Percentiles rank a stretch among this genome's conserved stretches.
phyloP scores from a whole-genome alignment of 2,797 vertebrate genomes.

The Acipenser oxyrinchus region DNA sequence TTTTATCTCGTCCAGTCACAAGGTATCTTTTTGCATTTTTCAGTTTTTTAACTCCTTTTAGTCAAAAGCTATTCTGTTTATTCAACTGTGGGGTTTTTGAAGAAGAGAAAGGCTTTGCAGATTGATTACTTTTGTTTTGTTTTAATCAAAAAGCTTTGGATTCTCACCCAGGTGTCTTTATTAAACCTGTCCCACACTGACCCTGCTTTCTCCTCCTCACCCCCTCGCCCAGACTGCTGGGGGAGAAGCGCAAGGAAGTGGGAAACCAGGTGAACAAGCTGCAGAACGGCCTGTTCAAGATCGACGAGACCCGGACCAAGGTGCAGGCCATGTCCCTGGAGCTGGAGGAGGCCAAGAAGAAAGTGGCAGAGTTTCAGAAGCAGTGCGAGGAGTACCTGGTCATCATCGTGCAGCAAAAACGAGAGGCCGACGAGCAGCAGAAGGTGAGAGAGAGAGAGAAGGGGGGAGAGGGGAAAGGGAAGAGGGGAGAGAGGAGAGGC shows the following conservation, averaged over 20 bases:
- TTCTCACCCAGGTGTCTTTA: too few species aligned
- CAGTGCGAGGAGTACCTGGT: slow-evolving; percentile 78
- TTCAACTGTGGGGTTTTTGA: too few species aligned
- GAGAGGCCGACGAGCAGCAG: slow-evolving; percentile 76
- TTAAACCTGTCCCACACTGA: too few species aligned
- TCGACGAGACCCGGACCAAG: slow-evolving; percentile 73
- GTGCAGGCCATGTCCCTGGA: slow-evolving; percentile 80
- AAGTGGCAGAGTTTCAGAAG: slow-evolving; percentile 74
- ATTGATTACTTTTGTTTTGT: too few species aligned
- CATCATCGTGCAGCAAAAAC: slow-evolving; percentile 72
- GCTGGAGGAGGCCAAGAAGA: slow-evolving; percentile 71
- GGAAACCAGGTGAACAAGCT: slow-evolving; percentile 74
- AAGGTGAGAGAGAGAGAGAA: slow-evolving; percentile 44
- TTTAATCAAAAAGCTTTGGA: too few species aligned
- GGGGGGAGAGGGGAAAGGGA: too few species aligned
- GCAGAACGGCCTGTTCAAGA: slow-evolving; percentile 72
- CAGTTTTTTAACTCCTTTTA: too few species aligned
- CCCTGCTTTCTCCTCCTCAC: neutral
- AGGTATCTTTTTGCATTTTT: too few species aligned
- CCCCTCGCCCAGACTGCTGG: slow-evolving; percentile 56
- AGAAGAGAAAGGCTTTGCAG: too few species aligned
- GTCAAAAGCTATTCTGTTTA: too few species aligned
- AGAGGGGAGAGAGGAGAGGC: too few species aligned
- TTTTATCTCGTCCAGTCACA: too few species aligned
- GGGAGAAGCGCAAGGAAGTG: slow-evolving; percentile 72